phyloP scores from a whole-genome alignment of 2,113 vertebrate species.

The Lampris incognitus region DNA sequence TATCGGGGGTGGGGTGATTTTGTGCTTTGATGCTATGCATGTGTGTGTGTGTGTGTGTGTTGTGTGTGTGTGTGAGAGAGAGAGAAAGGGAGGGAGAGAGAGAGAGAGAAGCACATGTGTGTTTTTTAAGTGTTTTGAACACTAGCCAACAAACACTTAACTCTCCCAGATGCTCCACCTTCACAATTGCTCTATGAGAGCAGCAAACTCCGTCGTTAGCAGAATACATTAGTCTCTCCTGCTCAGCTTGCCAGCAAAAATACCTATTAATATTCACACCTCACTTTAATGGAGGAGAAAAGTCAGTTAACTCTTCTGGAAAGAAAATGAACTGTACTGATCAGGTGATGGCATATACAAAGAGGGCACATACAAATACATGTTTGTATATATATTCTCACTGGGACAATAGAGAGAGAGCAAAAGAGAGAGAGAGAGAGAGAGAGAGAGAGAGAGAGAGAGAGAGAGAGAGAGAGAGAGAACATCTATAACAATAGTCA shows the following conservation, averaged over 20 bases:
- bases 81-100: neutral
- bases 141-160: constrained; percentile 69
- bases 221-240: constrained; percentile 61
- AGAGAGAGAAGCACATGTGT: neutral
- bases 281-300: constrained; percentile 43
- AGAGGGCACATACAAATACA: neutral
- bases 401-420: neutral
- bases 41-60: too few relatives aligned
- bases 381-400: neutral
- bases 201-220: constrained; percentile 70
- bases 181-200: constrained; percentile 62
- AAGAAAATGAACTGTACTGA: constrained; percentile 31
- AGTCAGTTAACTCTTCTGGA: constrained; percentile 33
- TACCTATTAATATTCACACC: constrained; percentile 63
- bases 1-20: too few relatives aligned
- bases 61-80: too few relatives aligned
- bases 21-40: too few relatives aligned
- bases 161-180: constrained; percentile 62
- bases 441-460: neutral
- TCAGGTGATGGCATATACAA: constrained; percentile 15
- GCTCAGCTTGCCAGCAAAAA: constrained; percentile 60
- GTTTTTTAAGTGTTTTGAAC: constrained; percentile 55
- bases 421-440: neutral
- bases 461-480: neutral
- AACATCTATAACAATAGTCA: too few relatives aligned